A percentile compares a stretch with the other conserved stretches of the same genome.
phyloP scores from a whole-genome alignment of 2,113 vertebrate species.

The Pelobates fuscus region DNA sequence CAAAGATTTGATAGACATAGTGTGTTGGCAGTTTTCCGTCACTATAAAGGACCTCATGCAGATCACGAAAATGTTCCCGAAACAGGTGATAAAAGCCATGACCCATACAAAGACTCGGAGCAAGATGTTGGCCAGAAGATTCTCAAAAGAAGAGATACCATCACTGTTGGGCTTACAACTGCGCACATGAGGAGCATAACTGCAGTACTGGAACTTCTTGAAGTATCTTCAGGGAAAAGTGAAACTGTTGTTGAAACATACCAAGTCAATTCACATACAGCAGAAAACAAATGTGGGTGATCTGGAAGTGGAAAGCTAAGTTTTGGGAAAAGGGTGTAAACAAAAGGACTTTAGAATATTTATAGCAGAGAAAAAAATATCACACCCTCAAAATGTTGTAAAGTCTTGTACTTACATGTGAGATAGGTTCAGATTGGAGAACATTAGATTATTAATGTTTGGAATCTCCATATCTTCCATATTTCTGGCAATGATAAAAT shows the following conservation, averaged over 20 bases:
- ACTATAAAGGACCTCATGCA: constrained; percentile 57
- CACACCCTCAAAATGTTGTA: no score
- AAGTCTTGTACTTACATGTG: constrained; percentile 69
- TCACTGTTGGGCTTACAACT: constrained; percentile 68
- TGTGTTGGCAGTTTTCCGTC: constrained; percentile 58
- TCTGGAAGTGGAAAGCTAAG: no score
- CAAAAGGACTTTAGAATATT: no score
- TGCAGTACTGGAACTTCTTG: constrained; percentile 66
- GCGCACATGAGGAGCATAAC: constrained; percentile 63
- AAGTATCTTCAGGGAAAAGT: constrained; percentile 58
- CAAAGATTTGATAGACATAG: constrained; percentile 66
- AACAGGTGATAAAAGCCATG: constrained; percentile 64
- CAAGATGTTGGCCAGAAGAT: constrained; percentile 65
- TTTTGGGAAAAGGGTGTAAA: no score
- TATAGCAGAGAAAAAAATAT: no score
- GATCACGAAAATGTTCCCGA: constrained; percentile 64
- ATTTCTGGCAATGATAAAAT: constrained; percentile 55
- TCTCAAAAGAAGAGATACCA: constrained; percentile 66
- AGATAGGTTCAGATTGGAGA: constrained; percentile 65
- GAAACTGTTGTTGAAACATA: background rate
- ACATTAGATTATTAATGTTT: constrained; percentile 65
- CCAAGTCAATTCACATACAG: no score
- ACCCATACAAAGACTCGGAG: constrained; percentile 66
- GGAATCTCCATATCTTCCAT: constrained; percentile 69
- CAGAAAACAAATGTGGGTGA: no score